A percentile compares a stretch with the other conserved stretches of the same genome.
phyloP scores from a whole-genome alignment of 2,113 vertebrate genomes.

The Xenopus borealis region DNA sequence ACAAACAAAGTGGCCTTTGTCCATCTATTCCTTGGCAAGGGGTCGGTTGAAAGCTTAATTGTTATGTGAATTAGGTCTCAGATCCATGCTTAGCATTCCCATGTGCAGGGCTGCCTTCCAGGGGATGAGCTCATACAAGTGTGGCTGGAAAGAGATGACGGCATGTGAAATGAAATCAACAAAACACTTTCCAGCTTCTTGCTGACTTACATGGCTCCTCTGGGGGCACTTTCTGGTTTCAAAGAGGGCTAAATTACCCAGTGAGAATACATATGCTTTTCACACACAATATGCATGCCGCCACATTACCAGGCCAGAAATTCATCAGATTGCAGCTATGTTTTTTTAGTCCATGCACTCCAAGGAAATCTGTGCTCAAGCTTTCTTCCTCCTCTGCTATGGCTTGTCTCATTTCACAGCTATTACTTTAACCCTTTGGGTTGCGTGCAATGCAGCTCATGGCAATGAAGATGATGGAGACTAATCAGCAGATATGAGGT shows the following conservation, averaged over 20 bases:
- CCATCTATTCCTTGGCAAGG: no score
- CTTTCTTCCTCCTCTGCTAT: no score
- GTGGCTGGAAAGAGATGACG: background rate
- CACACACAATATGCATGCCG: conserved; percentile 17
- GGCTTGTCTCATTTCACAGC: background rate
- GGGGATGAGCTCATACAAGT: background rate
- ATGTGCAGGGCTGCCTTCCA: background rate
- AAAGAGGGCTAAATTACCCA: conserved; percentile 18
- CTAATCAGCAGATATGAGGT: background rate
- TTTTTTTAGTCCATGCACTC: background rate
- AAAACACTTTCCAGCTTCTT: background rate
- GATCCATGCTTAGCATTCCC: no score
- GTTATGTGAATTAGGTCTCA: no score
- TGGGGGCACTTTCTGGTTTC: conserved; percentile 7
- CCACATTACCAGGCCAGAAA: conserved; percentile 10
- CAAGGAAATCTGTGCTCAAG: background rate
- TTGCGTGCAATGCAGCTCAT: background rate
- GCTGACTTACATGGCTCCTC: background rate
- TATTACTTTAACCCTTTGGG: background rate
- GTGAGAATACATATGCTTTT: background rate
- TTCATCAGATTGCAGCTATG: background rate
- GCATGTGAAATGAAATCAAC: conserved; percentile 11
- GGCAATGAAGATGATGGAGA: background rate
- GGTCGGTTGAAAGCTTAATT: no score
- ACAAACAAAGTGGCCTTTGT: no score